Base-by-base conservation (phyloP, 1,140 invertebrate species). In the Leptinotarsa texana region DNA sequence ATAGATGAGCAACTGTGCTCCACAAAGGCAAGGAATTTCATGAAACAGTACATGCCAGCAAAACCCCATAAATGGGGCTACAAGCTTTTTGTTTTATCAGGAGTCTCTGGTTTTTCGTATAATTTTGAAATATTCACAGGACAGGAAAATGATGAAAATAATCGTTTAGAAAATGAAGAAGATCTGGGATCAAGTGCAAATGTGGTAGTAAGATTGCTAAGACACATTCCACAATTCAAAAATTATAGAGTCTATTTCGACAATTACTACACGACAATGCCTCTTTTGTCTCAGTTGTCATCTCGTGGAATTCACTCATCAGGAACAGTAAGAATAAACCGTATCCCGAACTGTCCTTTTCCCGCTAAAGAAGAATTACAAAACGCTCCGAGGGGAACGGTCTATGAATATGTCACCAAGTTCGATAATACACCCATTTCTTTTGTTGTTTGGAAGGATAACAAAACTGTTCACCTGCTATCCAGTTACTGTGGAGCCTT, bases 381-480 rank as follows among this genome's bases (percentile, higher is more conserved):
- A 48, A 74, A 74, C 11, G 65, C 57, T 17, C 66, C 48, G 27
- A 33, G 27, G 27, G 27, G 27, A 22, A 57, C 49, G 61, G 73
- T 66, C 11, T 47, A 48, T n/a, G 74, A 69, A 71, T 61, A 75
- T 13, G 62, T 62, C 47, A 57, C 57, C 6, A n/a, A 13, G 6
- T 15, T 70, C n/a, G 67, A 75, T 17, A 63, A 48, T 70, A 48
- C 61, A 13, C 18, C 27, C 51, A 71, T 75, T 15, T 5, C 27
- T 33, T 33, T 61, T 42, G 63, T 68, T 8, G 49, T 75, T n/a
- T 84, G 80, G 82, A 80, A 81, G 75, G 79, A 83, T 48, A 82
- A 81, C 76, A 82, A 80, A 77, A 73, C 78, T 1, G 80, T 82
- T 63, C 76, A 73, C 75, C 72, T 82, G 21, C 75, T 79, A 73